Conservation (phyloP, 1,140 invertebrate species). For the Eriocheir sinensis region DNA sequence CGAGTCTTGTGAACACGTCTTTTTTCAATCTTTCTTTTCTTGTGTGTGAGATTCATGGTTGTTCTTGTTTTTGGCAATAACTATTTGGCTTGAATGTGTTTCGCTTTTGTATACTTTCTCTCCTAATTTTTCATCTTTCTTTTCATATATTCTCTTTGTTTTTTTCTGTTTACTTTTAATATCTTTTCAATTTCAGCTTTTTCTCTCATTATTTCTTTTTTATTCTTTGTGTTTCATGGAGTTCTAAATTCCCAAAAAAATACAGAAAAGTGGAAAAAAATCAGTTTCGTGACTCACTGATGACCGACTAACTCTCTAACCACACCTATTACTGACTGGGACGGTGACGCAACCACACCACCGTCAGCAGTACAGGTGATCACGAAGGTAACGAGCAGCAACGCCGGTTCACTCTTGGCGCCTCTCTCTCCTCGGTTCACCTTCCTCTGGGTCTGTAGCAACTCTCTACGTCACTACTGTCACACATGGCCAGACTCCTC, state of each 20-base stretch:
- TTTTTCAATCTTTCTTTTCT: neutral
- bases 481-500: neutral
- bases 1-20: neutral
- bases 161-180: too few species aligned
- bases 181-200: too few species aligned
- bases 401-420: neutral
- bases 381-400: neutral
- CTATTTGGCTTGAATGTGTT: too few species aligned
- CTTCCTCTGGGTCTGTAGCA: neutral
- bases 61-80: too few species aligned
- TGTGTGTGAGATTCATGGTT: too few species aligned
- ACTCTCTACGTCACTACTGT: neutral
- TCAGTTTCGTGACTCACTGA: neutral
- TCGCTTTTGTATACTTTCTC: too few species aligned
- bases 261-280: too few species aligned
- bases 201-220: too few species aligned
- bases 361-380: conserved; percentile 23
- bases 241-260: too few species aligned
- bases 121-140: neutral
- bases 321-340: neutral
- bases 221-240: too few species aligned
- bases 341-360: neutral
- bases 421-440: neutral
- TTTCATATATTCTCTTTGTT: neutral
- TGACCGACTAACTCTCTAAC: too few species aligned